Conservation (phyloP, 2,797 vertebrate genomes). For the Botia kubotai region DNA sequence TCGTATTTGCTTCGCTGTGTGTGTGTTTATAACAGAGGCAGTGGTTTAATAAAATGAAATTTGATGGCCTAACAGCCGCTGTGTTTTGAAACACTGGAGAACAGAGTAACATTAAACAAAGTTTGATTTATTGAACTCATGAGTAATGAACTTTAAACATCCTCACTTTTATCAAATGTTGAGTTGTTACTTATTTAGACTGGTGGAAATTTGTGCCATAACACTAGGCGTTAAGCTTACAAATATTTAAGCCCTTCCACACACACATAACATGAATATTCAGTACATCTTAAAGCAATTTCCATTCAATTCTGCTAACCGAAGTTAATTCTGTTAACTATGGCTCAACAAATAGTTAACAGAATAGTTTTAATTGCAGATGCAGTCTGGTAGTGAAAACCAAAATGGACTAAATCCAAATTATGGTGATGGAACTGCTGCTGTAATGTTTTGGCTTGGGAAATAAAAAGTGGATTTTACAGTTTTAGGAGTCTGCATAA, state of each 20-base stretch:
- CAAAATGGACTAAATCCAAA: slow-evolving; percentile 15
- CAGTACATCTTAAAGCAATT: slow-evolving; percentile 29
- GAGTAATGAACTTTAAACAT: slow-evolving; percentile 32
- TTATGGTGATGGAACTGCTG: neutral
- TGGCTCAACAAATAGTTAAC: slow-evolving; percentile 46
- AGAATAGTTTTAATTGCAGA: slow-evolving; percentile 38
- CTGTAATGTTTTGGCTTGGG: no score
- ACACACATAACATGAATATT: slow-evolving; percentile 20
- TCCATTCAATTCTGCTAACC: slow-evolving; percentile 32
- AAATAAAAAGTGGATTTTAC: neutral
- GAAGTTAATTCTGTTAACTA: neutral
- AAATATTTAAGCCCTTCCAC: slow-evolving; percentile 31
- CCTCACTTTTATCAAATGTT: slow-evolving; percentile 44
- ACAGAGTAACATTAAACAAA: slow-evolving; percentile 57
- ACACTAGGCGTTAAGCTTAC: slow-evolving; percentile 43
- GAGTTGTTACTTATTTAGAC: slow-evolving; percentile 47
- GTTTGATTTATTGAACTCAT: slow-evolving; percentile 53
- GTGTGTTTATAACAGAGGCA: slow-evolving; percentile 2
- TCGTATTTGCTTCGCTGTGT: slow-evolving; percentile 63
- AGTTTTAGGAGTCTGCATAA: neutral
- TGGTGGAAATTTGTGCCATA: slow-evolving; percentile 44
- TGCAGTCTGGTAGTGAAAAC: slow-evolving; percentile 36
- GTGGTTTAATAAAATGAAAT: slow-evolving; percentile 33
- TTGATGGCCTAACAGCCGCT: slow-evolving; percentile 20
- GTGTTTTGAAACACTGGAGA: slow-evolving; percentile 53